These are phyloP conservation scores for Cygnus buccinator DNA, from an alignment of 2,113 vertebrate species.

Conservation along the genomic window DNA sequence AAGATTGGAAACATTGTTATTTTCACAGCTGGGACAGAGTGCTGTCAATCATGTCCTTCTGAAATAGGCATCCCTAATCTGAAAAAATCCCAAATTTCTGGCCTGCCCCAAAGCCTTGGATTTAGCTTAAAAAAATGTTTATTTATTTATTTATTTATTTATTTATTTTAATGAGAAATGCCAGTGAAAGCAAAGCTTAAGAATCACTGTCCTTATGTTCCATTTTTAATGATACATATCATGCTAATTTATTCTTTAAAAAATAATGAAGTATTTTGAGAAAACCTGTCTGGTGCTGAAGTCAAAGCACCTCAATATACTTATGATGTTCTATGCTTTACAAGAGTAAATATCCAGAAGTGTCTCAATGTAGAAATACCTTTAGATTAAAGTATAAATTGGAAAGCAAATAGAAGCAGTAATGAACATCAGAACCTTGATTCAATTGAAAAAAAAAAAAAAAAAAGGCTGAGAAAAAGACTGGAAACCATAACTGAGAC, in stretches of 20 bases:
- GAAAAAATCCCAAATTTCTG: neutral
- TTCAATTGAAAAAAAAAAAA: neutral
- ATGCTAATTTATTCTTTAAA: neutral
- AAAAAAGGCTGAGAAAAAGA: neutral
- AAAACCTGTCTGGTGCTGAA: neutral
- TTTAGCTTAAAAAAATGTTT: neutral
- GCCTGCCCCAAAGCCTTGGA: neutral
- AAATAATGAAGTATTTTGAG: neutral
- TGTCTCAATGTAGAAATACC: neutral
- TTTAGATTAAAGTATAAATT: neutral
- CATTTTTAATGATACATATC: neutral
- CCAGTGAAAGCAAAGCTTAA: neutral
- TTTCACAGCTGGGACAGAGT: neutral
- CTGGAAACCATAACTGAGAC: neutral
- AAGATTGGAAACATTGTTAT: neutral
- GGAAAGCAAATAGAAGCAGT: constrained; percentile 11
- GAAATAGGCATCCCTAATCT: neutral
- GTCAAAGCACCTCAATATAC: neutral
- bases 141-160: neutral
- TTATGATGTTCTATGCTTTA: neutral
- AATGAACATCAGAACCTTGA: neutral
- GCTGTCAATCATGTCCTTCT: neutral
- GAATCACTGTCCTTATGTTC: neutral
- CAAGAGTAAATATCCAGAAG: neutral
- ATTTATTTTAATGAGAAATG: neutral